Base-by-base conservation (phyloP, 2,797 vertebrate species). In the Chaetodon trifasciatus region DNA sequence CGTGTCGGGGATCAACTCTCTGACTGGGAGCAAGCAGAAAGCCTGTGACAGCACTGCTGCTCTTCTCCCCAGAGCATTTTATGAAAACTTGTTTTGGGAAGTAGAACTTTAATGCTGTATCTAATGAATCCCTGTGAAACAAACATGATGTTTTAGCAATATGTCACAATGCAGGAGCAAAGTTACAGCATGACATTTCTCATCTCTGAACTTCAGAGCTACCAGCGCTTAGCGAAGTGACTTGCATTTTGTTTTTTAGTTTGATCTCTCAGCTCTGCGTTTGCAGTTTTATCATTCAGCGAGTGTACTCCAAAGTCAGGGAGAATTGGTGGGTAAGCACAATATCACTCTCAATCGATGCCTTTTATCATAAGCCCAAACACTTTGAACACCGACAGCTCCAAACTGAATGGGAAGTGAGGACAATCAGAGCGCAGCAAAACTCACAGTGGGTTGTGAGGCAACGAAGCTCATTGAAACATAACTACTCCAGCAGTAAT, bases 341-440 rank as follows among this genome's bases (percentile, higher is more conserved):
- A 89, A 89, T 86, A 89, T 86, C 76, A 74, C 69, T 82, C 85
- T 67, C 80, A 87, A 90, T 92, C 86, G 74, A 91, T 93, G 71
- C 67, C 83, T 91, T 92, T 92, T 90, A 90, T 91, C 89, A 90
- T 79, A 85, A 90, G 79, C 84, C 79, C 86, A 88, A 90, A 91
- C 77, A 85, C 82, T 87, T 88, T 89, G 44, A 86, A 77, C 70
- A 69, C 73, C 5, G 65, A 74, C 77, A 67, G 82, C 75, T 79
- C 70, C 83, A 74, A 81, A 88, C 70, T 76, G 84, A 92, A 87
- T 76, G 69, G 85, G 89, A 90, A 89, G 76, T 72, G 82, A 87
- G 77, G 70, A 85, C 74, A 86, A 86, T 89, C 84, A 81, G 73
- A 78, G 74, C 28, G 1, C 78, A 68, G 74, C 56, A 61, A 65